Evolutionary conservation across 1,140 invertebrate species (phyloP).

Genomic region (Ips nitidus): DNA sequence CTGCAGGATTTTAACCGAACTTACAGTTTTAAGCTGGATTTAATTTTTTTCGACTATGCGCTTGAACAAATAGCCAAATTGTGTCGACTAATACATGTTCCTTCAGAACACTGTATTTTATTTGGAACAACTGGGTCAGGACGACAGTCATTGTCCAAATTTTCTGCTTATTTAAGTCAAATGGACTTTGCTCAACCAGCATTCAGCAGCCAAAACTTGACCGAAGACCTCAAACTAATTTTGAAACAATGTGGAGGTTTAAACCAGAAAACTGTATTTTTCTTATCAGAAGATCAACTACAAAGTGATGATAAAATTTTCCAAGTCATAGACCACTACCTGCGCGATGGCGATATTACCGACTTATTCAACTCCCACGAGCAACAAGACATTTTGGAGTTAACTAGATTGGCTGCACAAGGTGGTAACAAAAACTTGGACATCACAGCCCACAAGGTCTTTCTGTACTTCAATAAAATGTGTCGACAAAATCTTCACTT

Average conservation of each 20-base stretch:
- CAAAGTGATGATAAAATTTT: slow-evolving; percentile 69
- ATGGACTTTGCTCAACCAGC: slow-evolving; percentile 77
- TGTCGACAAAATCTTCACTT: slow-evolving; percentile 86
- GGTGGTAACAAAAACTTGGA: slow-evolving; percentile 77
- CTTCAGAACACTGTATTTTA: slow-evolving; percentile 72
- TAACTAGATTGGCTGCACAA: slow-evolving; percentile 71
- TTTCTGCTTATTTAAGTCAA: slow-evolving; percentile 73
- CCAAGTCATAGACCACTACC: slow-evolving; percentile 69
- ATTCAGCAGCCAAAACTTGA: slow-evolving; percentile 80
- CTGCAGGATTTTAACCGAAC: slow-evolving; percentile 84
- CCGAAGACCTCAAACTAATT: slow-evolving; percentile 79
- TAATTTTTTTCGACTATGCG: slow-evolving; percentile 86
- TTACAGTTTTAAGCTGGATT: slow-evolving; percentile 82
- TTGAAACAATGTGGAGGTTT: slow-evolving; percentile 75
- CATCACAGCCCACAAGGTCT: slow-evolving; percentile 74
- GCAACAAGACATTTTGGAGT: slow-evolving; percentile 82
- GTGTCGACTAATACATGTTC: slow-evolving; percentile 77
- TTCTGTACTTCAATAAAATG: slow-evolving; percentile 79
- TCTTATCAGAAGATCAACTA: slow-evolving; percentile 81
- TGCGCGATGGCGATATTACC: slow-evolving; percentile 81
- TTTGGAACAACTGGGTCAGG: slow-evolving; percentile 86
- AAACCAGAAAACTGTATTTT: slow-evolving; percentile 72
- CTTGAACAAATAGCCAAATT: slow-evolving; percentile 84
- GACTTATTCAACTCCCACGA: slow-evolving; percentile 86
- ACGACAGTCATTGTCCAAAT: slow-evolving; percentile 75